Percentiles rank a stretch among this genome's conserved stretches.
These are phyloP conservation scores for Hypotaenidia philippensis DNA, from an alignment of 2,797 vertebrate species.

Conservation along the genomic window DNA sequence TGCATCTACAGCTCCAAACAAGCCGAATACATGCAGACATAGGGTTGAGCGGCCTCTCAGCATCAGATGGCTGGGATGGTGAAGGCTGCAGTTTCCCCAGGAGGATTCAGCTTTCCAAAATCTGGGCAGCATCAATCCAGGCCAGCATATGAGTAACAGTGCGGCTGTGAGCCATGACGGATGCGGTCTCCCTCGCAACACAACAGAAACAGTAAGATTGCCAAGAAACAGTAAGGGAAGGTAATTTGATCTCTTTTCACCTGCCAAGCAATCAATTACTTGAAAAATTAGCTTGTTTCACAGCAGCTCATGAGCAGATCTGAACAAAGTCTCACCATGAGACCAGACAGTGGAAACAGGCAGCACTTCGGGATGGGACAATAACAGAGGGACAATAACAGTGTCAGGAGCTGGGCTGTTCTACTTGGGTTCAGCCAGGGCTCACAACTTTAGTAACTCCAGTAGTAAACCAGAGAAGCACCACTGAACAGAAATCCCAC, in stretches of 20 bases:
- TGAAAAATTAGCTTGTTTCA: neutral
- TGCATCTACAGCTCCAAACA: neutral
- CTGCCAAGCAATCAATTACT: conserved; percentile 32
- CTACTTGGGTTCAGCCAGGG: neutral
- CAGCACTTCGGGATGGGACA: neutral
- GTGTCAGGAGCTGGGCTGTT: neutral
- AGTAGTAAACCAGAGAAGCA: neutral
- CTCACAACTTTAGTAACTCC: rapidly evolving
- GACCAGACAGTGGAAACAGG: neutral
- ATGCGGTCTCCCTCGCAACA: conserved; percentile 30
- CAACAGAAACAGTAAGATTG: conserved; percentile 43
- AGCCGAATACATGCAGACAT: neutral
- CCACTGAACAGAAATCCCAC: neutral
- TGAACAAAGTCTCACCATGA: neutral
- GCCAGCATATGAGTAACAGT: conserved; percentile 33
- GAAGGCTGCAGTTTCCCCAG: neutral
- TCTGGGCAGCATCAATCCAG: neutral
- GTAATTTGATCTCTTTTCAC: conserved; percentile 22
- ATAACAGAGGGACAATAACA: rapidly evolving
- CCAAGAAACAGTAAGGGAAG: conserved; percentile 27
- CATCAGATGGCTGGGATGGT: neutral
- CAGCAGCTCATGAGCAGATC: neutral
- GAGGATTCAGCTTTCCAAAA: conserved; percentile 21
- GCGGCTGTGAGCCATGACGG: neutral
- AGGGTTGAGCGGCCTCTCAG: neutral